phyloP scores from a whole-genome alignment of 2,888 invertebrate species.

The Pristionchus mayeri region DNA sequence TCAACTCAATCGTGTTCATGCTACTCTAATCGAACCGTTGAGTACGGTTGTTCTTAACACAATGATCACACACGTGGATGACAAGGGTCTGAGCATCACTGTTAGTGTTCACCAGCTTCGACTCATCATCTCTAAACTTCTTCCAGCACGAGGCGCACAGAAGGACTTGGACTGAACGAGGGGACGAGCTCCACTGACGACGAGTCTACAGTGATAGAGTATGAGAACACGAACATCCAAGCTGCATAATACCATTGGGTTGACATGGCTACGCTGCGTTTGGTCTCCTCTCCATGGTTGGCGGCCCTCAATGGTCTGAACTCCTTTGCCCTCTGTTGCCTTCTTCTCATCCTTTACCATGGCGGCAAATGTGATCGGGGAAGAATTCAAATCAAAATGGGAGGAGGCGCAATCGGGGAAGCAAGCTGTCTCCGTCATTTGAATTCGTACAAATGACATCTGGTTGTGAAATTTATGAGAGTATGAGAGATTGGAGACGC shows the following conservation, averaged over 20 bases:
- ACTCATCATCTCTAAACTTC: too few species aligned
- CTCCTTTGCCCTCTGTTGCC: neutral
- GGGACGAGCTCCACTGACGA: neutral
- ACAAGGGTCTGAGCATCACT: too few species aligned
- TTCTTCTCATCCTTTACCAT: neutral
- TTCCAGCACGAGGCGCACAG: too few species aligned
- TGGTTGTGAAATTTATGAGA: neutral
- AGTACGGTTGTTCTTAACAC: too few species aligned
- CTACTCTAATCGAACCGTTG: too few species aligned
- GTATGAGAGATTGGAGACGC: neutral
- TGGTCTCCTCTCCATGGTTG: neutral
- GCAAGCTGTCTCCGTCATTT: constrained; percentile 2
- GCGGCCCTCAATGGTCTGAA: neutral
- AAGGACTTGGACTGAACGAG: too few species aligned
- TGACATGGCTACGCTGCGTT: neutral
- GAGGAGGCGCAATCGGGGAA: neutral
- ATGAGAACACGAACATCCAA: neutral
- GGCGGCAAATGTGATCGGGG: neutral
- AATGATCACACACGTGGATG: too few species aligned
- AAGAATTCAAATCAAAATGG: neutral
- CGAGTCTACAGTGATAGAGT: neutral
- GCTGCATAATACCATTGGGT: neutral
- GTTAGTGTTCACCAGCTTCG: too few species aligned
- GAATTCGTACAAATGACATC: neutral
- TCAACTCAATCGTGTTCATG: neutral